A percentile compares a stretch with the other conserved stretches of the same genome.
Evolutionary conservation across 2,797 vertebrate genomes (phyloP).

Genomic region (Eulemur rubriventer): DNA sequence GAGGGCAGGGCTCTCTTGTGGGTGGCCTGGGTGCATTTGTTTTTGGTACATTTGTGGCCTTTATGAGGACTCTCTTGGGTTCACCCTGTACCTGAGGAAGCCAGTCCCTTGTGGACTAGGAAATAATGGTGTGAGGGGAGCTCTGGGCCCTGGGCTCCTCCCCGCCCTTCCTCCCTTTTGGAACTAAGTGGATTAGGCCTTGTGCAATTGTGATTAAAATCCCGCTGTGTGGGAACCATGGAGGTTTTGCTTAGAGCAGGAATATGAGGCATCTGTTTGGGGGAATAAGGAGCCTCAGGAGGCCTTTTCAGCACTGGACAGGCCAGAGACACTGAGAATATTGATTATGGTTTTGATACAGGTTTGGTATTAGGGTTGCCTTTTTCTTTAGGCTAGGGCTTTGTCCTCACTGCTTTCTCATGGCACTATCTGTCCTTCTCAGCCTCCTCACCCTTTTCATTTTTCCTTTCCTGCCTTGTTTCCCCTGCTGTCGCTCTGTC

Average conservation of each 20-base stretch:
- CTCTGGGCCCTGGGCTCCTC: neutral
- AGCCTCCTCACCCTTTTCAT: neutral
- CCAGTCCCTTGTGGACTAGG: neutral
- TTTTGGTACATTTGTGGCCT: neutral
- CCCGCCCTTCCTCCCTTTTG: neutral
- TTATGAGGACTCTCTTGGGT: neutral
- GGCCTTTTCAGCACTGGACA: neutral
- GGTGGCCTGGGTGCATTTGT: neutral
- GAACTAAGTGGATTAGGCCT: constrained; percentile 43
- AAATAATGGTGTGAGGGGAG: neutral
- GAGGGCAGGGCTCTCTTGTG: neutral
- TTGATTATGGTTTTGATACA: neutral
- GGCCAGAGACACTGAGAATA: neutral
- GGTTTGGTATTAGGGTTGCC: neutral
- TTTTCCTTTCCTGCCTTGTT: neutral
- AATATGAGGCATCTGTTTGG: neutral
- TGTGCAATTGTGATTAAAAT: constrained; percentile 3
- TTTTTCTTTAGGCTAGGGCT: neutral
- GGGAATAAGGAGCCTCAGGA: neutral
- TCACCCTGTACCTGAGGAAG: neutral
- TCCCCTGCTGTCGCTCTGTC: neutral
- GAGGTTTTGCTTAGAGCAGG: neutral
- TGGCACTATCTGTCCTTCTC: neutral
- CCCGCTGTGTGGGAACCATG: neutral
- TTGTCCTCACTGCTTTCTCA: neutral